These are phyloP conservation scores for Eupithecia pulchellata DNA, from an alignment of 2,888 invertebrate genomes.

Conservation along the genomic window DNA sequence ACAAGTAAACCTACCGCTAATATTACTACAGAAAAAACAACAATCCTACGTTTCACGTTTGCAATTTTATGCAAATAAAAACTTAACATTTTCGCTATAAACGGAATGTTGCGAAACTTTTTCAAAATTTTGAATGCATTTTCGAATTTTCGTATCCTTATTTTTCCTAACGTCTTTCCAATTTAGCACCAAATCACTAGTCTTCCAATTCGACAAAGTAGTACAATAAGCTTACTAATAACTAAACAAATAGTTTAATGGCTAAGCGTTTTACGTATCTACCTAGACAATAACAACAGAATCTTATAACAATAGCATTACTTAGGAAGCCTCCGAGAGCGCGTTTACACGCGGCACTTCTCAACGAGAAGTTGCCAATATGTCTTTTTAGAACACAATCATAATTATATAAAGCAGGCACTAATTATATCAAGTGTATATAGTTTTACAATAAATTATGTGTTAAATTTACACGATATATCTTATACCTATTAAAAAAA, in stretches of 20 bases:
- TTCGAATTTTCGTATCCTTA: slow-evolving; percentile 59
- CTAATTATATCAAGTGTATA: slow-evolving; percentile 81
- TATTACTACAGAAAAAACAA: slow-evolving; percentile 81
- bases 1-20: slow-evolving; percentile 81
- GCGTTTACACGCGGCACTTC: slow-evolving; percentile 72
- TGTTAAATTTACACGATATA: slow-evolving; percentile 76
- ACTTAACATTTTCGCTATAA: slow-evolving; percentile 75
- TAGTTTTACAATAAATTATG: slow-evolving; percentile 83
- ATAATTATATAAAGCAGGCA: slow-evolving; percentile 82
- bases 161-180: slow-evolving; percentile 74
- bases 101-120: slow-evolving; percentile 80
- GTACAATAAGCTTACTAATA: slow-evolving; percentile 77
- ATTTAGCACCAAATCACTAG: slow-evolving; percentile 84
- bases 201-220: slow-evolving; percentile 82
- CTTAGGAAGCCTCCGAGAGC: slow-evolving; percentile 81
- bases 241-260: slow-evolving; percentile 78
- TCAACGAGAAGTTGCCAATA: slow-evolving; percentile 69
- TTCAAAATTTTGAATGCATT: slow-evolving; percentile 46
- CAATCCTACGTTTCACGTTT: slow-evolving; percentile 77
- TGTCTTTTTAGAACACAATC: slow-evolving; percentile 79
- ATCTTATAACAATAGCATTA: slow-evolving; percentile 80
- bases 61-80: slow-evolving; percentile 82
- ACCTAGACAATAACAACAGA: slow-evolving; percentile 84
- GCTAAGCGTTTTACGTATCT: slow-evolving; percentile 83
- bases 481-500: slow-evolving; percentile 73